Evolutionary conservation across 2,113 vertebrate genomes (phyloP).

Genomic region (Mugil cephalus): DNA sequence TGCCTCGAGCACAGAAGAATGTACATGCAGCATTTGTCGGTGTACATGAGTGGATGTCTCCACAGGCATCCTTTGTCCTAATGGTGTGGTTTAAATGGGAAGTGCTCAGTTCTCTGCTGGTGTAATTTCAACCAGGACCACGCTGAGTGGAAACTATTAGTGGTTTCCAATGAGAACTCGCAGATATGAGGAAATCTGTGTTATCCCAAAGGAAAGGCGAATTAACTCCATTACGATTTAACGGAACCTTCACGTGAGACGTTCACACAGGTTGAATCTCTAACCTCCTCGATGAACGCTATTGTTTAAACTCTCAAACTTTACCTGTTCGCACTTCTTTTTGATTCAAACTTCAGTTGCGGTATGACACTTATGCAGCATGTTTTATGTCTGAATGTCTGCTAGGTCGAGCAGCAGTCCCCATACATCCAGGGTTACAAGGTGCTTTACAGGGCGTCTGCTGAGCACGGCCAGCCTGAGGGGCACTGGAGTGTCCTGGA

Average conservation of each 20-base stretch:
- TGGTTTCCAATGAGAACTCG: constrained; percentile 49
- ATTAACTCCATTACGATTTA: constrained; percentile 31
- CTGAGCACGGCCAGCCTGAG: constrained; percentile 83
- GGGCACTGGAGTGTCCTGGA: constrained; percentile 92
- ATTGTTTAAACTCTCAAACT: constrained; percentile 12
- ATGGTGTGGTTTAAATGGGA: constrained; percentile 57
- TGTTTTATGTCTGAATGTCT: constrained; percentile 13
- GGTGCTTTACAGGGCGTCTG: constrained; percentile 88
- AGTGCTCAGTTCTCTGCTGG: constrained; percentile 45
- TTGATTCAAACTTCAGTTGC: background rate
- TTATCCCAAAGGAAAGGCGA: constrained; percentile 14
- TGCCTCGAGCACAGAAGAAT: constrained; percentile 7
- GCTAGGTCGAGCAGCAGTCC: constrained; percentile 92
- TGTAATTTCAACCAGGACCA: constrained; percentile 49
- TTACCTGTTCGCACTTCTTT: background rate
- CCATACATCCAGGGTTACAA: constrained; percentile 95
- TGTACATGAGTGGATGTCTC: constrained; percentile 4
- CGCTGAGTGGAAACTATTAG: constrained; percentile 65
- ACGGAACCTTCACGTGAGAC: constrained; percentile 26
- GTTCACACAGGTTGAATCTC: constrained; percentile 6
- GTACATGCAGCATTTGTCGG: background rate
- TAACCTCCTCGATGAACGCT: background rate
- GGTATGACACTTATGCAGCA: background rate
- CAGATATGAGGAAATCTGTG: constrained; percentile 38
- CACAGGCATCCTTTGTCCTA: constrained; percentile 39